Evolutionary conservation across 2,888 invertebrate species (phyloP).

Genomic region (Drosophila multiciliata): DNA sequence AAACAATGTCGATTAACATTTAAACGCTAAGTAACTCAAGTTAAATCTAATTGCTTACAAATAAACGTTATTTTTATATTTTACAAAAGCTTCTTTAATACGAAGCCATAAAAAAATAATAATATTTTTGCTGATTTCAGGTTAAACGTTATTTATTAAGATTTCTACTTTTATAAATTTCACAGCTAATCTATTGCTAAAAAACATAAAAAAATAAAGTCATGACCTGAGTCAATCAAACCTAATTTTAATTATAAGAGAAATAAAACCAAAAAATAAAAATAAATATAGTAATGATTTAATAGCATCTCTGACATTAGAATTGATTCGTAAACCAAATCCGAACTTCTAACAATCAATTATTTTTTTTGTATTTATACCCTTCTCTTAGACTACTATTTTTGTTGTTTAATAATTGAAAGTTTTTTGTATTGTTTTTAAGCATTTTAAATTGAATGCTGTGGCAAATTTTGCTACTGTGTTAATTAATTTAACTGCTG

Average conservation of each 20-base stretch:
- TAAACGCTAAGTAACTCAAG: background rate
- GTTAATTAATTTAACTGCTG: constrained; percentile 5
- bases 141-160: background rate
- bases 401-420: background rate
- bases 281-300: background rate
- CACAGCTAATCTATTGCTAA: background rate
- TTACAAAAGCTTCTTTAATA: background rate
- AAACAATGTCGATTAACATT: constrained; percentile 1
- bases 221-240: background rate
- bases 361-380: background rate
- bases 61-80: background rate
- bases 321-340: background rate
- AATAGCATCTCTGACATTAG: background rate
- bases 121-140: background rate
- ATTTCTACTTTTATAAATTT: background rate
- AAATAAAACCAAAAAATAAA: background rate
- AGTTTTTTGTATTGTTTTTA: no score
- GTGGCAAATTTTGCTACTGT: constrained; percentile 2
- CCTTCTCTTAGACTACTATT: background rate
- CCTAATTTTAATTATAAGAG: background rate
- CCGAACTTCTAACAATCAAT: background rate
- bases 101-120: background rate
- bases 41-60: background rate
- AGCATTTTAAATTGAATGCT: background rate
- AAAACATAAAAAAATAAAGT: background rate